Base-by-base conservation (phyloP, 2,113 vertebrate genomes). In the Macquaria australasica region DNA sequence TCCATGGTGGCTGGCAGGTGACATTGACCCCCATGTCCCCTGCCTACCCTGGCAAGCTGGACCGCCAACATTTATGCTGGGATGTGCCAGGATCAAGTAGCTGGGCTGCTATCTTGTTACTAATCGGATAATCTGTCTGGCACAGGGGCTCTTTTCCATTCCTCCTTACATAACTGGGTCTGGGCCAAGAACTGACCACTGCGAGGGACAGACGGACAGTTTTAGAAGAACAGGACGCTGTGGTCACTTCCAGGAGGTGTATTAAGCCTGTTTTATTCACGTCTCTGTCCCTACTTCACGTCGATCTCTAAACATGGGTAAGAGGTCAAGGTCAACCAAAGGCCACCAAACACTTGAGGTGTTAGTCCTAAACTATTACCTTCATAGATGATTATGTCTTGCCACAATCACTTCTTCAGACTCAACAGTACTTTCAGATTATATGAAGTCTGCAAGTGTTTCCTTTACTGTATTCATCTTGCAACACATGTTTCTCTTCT, bases 81-180 rank as follows among this genome's bases (percentile, higher is more conserved):
- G 72, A 84, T 85, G 85, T 91, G 82, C 83, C 86, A 84, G 75
- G 88, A 94, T 93, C 93, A 89, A 83, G 92, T 93, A 78, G 82
- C 92, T 63, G 59, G 41, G 37, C 62, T 76, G 77, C 89, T 93
- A 91, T 95, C 91, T 87, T 83, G 84, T 95, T 95, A 91, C 94
- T 89, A 88, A 94, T 93, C 93, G 64, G 71, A 79, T 95, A 92
- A 96, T 93, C 91, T 93, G 90, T 81, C 93, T 92, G 91, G 90
- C 86, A 86, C 70, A 16, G 75, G 55, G 62, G 69, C 79, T 79
- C 83, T 70, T 93, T 95, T 94, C 92, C 91, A 93, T 90, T 90
- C 83, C 84, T 81, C 25, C 84, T 94, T 94, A 93, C 90, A 90
- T 94, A 95, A 94, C 63, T 39, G 43, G n/a, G 31, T 82, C 58